phyloP scores from a whole-genome alignment of 2,888 invertebrate species.

The Hyposoter didymator region DNA sequence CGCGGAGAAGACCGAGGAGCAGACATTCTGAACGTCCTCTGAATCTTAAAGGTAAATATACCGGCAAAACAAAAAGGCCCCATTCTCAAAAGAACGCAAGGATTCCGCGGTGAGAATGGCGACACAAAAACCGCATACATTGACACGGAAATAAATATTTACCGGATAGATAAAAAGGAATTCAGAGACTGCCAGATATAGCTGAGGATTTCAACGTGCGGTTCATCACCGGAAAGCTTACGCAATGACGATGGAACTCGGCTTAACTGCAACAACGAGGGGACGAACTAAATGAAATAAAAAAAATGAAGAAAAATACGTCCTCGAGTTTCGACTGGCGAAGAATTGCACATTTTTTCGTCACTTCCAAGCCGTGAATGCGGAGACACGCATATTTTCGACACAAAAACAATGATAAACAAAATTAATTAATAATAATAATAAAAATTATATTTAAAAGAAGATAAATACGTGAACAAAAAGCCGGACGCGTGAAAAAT shows the following conservation, averaged over 20 bases:
- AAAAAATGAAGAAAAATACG: conserved; percentile 32
- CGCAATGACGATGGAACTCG: conserved; percentile 37
- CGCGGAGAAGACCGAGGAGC: conserved; percentile 92
- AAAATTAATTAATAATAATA: conserved; percentile 17
- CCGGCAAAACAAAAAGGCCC: not conserved
- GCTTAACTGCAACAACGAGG: conserved; percentile 34
- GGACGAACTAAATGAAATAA: conserved; percentile 8
- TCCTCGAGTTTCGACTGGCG: conserved; percentile 5
- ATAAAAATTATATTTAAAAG: conserved; percentile 4
- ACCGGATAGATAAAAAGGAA: conserved; percentile 55
- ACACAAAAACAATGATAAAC: conserved; percentile 17
- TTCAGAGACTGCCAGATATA: conserved; percentile 51
- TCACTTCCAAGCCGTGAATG: conserved; percentile 34
- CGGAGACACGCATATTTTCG: conserved; percentile 36
- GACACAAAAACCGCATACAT: not conserved
- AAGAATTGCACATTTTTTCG: conserved; percentile 30
- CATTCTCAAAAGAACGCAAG: not conserved
- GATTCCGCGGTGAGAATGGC: not conserved
- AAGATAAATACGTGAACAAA: conserved; percentile 1
- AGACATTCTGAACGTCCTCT: conserved; percentile 84
- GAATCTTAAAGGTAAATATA: conserved; percentile 62
- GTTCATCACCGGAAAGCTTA: conserved; percentile 25
- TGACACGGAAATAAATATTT: not conserved
- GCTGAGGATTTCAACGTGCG: conserved; percentile 36
- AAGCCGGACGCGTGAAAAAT: conserved; percentile 12